Conservation (phyloP, 2,888 invertebrate genomes). For the Amphipyra tragopoginis region DNA sequence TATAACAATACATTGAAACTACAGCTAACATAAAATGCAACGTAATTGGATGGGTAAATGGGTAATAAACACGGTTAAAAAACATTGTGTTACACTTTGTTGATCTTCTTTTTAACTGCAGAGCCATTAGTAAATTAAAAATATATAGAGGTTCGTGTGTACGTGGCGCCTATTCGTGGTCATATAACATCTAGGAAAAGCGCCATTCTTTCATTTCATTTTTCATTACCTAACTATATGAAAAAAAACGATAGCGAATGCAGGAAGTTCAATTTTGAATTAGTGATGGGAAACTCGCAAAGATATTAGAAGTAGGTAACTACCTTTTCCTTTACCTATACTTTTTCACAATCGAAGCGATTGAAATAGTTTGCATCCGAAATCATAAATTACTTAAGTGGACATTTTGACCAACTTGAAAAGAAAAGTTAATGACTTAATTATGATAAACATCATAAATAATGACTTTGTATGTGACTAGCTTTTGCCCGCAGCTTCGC, state of each 20-base stretch:
- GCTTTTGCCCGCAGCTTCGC: too few relatives aligned
- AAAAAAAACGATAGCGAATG: neutral
- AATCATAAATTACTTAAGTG: too few relatives aligned
- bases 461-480: too few relatives aligned
- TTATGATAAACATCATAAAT: too few relatives aligned
- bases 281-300: neutral
- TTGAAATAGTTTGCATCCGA: too few relatives aligned
- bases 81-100: conserved; percentile 40
- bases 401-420: too few relatives aligned
- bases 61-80: conserved; percentile 28
- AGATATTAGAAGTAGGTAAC: too few relatives aligned
- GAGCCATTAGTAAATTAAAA: conserved; percentile 53
- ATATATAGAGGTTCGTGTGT: conserved; percentile 21
- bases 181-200: neutral
- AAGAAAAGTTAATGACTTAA: too few relatives aligned
- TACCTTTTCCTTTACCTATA: too few relatives aligned
- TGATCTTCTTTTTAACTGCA: conserved; percentile 37
- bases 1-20: conserved; percentile 17
- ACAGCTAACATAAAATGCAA: conserved; percentile 22
- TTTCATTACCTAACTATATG: conserved; percentile 3
- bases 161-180: conserved; percentile 9
- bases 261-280: neutral
- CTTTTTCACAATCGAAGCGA: too few relatives aligned
- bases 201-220: conserved; percentile 5
- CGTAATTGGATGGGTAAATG: conserved; percentile 38